Evolutionary conservation across 2,113 vertebrate species (phyloP).

Genomic region (Hemibagrus wyckioides): DNA sequence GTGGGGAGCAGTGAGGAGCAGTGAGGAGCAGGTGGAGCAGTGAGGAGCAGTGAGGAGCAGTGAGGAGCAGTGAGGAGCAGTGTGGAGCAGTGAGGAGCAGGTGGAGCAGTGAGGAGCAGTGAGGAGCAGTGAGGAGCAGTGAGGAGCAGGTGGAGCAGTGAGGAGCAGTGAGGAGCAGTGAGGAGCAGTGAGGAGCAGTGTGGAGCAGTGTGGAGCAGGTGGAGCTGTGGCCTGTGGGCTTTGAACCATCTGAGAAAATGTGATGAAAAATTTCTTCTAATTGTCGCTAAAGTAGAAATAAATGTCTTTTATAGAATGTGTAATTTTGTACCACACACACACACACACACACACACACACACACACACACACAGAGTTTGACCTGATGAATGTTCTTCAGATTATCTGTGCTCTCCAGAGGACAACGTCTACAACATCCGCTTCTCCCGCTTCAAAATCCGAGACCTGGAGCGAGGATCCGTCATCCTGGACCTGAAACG

Average conservation of each 20-base stretch:
- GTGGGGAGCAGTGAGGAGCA: too few species aligned
- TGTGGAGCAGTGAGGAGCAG: too few species aligned
- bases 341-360: constrained; percentile 4
- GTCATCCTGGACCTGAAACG: constrained; percentile 62
- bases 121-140: too few species aligned
- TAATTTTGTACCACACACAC: background rate
- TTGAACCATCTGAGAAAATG: background rate
- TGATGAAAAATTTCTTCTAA: background rate
- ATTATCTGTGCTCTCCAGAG: constrained; percentile 60
- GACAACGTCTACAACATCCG: constrained; percentile 66
- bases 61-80: too few species aligned
- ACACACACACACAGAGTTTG: background rate
- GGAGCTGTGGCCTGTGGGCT: background rate
- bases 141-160: too few species aligned
- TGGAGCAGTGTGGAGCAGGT: too few species aligned
- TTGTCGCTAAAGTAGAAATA: background rate
- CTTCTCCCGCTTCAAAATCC: constrained; percentile 66
- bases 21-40: too few species aligned
- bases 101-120: too few species aligned
- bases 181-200: too few species aligned
- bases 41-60: too few species aligned
- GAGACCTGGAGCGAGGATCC: constrained; percentile 57
- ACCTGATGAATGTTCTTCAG: constrained; percentile 39
- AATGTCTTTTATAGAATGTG: background rate
- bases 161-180: too few species aligned